Conservation (phyloP, 2,888 invertebrate genomes). For the Metallyticus violacea region DNA sequence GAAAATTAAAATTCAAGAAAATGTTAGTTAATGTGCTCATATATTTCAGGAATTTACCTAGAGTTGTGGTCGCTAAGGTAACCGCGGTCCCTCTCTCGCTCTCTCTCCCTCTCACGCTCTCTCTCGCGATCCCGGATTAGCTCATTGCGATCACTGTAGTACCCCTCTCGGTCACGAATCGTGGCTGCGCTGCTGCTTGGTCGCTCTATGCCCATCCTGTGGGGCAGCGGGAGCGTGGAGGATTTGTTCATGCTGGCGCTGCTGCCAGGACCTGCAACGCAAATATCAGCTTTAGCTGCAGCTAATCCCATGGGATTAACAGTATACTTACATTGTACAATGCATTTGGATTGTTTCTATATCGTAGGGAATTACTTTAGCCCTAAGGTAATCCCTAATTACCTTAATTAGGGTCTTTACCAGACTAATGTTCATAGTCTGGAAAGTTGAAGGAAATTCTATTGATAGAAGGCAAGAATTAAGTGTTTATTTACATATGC, state of each 20-base stretch:
- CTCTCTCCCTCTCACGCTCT: conserved; percentile 65
- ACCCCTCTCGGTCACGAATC: conserved; percentile 70
- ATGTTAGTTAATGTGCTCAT: too few relatives aligned
- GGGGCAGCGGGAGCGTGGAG: conserved; percentile 77
- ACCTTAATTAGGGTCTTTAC: too few relatives aligned
- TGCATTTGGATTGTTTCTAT: too few relatives aligned
- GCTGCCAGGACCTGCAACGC: conserved; percentile 55
- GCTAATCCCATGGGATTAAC: too few relatives aligned
- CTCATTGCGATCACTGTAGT: conserved; percentile 87
- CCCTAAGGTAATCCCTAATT: too few relatives aligned
- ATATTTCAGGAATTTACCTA: conserved; percentile 61
- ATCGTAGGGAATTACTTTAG: too few relatives aligned
- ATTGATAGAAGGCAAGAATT: too few relatives aligned
- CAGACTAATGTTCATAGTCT: too few relatives aligned
- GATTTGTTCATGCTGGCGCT: conserved; percentile 73
- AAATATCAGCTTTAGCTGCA: conserved; percentile 25
- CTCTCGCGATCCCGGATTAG: conserved; percentile 73
- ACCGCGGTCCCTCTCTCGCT: conserved; percentile 58
- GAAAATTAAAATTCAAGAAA: too few relatives aligned
- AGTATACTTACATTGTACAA: too few relatives aligned
- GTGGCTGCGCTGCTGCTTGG: conserved; percentile 50
- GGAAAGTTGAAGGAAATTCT: too few relatives aligned
- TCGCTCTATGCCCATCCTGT: conserved; percentile 62
- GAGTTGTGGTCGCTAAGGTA: conserved; percentile 80
- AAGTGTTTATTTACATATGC: too few relatives aligned